These are phyloP conservation scores for Caenorhabditis zanzibari DNA, from an alignment of 2,888 invertebrate genomes.

Conservation along the genomic window DNA sequence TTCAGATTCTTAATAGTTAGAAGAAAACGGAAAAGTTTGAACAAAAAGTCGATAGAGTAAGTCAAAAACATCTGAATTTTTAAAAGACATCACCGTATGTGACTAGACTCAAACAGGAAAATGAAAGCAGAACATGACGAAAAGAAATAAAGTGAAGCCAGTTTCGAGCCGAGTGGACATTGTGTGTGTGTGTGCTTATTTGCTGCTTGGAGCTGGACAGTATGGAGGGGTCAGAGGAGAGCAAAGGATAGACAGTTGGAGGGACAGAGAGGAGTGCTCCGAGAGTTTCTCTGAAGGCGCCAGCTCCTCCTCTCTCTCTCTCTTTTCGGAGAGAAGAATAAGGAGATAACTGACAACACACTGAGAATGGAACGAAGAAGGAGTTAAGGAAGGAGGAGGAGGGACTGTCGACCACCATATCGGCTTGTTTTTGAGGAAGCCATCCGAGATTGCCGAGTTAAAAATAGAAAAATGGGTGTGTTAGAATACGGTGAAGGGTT, in stretches of 20 bases:
- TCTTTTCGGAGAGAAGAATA: slow-evolving; percentile 6
- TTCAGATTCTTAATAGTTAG: not conserved
- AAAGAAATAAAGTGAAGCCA: slow-evolving; percentile 62
- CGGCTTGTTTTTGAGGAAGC: slow-evolving; percentile 58
- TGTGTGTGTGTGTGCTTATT: slow-evolving; percentile 61
- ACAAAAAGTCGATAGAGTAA: too few relatives aligned
- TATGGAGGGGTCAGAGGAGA: slow-evolving; percentile 52
- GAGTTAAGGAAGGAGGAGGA: slow-evolving; percentile 24
- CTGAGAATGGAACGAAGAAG: not conserved
- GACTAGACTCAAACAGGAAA: slow-evolving; percentile 29
- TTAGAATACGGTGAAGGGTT: not conserved
- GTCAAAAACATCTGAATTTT: slow-evolving; percentile 16
- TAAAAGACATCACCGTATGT: slow-evolving; percentile 2
- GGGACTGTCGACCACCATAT: slow-evolving; percentile 43
- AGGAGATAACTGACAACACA: slow-evolving; percentile 61
- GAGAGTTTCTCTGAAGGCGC: slow-evolving; percentile 54
- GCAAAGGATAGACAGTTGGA: slow-evolving; percentile 39
- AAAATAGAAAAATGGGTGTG: slow-evolving; percentile 52
- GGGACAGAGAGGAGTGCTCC: slow-evolving; percentile 44
- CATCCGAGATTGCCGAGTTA: slow-evolving; percentile 53
- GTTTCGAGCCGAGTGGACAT: slow-evolving; percentile 64
- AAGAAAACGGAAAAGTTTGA: slow-evolving; percentile 2
- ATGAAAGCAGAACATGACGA: slow-evolving; percentile 44
- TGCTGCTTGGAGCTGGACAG: slow-evolving; percentile 59
- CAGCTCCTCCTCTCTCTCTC: slow-evolving; percentile 49